Evolutionary conservation across 2,888 invertebrate species (phyloP).

Genomic region (Heliothis peltigera): DNA sequence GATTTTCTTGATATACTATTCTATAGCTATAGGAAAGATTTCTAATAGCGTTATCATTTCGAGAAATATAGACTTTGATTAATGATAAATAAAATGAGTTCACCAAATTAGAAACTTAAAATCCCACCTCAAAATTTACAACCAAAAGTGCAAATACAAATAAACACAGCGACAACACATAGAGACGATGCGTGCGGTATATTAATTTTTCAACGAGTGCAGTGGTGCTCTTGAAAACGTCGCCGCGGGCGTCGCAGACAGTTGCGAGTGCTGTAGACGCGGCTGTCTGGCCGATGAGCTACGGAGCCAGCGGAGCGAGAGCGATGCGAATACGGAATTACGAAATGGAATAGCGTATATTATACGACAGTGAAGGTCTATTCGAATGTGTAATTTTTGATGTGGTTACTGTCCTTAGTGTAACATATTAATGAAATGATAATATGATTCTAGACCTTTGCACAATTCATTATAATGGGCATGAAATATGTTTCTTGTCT

Average conservation of each 20-base stretch:
- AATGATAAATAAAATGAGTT: too few species aligned
- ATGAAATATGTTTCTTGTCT: too few species aligned
- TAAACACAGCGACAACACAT: constrained; percentile 41
- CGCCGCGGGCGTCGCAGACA: constrained; percentile 84
- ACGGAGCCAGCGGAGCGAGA: constrained; percentile 51
- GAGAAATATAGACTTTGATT: too few species aligned
- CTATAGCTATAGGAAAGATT: constrained; percentile 2
- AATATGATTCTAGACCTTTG: too few species aligned
- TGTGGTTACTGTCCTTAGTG: too few species aligned
- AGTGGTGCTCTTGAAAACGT: constrained; percentile 77
- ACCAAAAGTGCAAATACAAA: constrained; percentile 27
- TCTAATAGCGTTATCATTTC: too few species aligned
- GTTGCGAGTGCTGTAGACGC: constrained; percentile 78
- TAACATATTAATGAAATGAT: too few species aligned
- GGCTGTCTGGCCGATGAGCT: constrained; percentile 69
- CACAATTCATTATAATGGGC: too few species aligned
- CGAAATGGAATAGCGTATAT: constrained; percentile 36
- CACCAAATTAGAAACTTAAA: background rate
- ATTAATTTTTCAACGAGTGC: constrained; percentile 84
- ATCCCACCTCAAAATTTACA: background rate
- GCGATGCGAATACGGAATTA: constrained; percentile 14
- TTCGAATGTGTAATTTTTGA: constrained; percentile 8
- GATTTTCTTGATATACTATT: constrained; percentile 56
- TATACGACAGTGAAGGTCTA: constrained; percentile 14
- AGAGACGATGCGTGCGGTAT: constrained; percentile 67